Percentiles rank a stretch among this genome's conserved stretches.
Conservation (phyloP, 2,888 invertebrate species). For the Eristalis intricaria region DNA sequence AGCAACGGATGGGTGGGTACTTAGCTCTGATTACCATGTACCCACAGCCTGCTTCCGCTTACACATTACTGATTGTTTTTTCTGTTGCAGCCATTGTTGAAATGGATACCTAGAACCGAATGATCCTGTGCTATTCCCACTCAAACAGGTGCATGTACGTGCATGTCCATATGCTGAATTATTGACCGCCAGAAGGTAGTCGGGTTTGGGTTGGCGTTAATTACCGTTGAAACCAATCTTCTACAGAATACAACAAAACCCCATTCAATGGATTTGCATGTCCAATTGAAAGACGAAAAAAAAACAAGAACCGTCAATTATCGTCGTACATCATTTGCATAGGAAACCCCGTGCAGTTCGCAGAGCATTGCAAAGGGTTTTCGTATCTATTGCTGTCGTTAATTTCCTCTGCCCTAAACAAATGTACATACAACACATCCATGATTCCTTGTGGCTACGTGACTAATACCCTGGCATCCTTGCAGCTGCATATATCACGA, state of each 20-base stretch:
- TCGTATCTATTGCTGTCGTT: constrained; percentile 28
- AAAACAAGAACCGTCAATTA: constrained; percentile 28
- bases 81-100: too few relatives aligned
- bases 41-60: too few relatives aligned
- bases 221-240: constrained; percentile 43
- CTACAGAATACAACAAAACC: constrained; percentile 1
- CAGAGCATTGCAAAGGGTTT: constrained; percentile 36
- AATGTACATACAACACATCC: constrained; percentile 58
- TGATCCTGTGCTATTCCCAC: too few relatives aligned
- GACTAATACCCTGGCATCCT: constrained; percentile 48
- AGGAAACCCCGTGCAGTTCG: background rate
- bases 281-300: constrained; percentile 29
- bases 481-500: constrained; percentile 31
- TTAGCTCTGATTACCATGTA: too few relatives aligned
- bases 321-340: constrained; percentile 54
- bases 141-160: too few relatives aligned
- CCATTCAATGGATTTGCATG: constrained; percentile 15
- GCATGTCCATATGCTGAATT: too few relatives aligned
- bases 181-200: too few relatives aligned
- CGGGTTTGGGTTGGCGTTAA: constrained; percentile 23
- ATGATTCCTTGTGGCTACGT: constrained; percentile 54
- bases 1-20: too few relatives aligned
- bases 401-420: constrained; percentile 29
- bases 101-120: too few relatives aligned
- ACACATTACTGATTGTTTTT: too few relatives aligned